Conservation (phyloP, 1,140 invertebrate genomes). For the Reticulitermes speratus region DNA sequence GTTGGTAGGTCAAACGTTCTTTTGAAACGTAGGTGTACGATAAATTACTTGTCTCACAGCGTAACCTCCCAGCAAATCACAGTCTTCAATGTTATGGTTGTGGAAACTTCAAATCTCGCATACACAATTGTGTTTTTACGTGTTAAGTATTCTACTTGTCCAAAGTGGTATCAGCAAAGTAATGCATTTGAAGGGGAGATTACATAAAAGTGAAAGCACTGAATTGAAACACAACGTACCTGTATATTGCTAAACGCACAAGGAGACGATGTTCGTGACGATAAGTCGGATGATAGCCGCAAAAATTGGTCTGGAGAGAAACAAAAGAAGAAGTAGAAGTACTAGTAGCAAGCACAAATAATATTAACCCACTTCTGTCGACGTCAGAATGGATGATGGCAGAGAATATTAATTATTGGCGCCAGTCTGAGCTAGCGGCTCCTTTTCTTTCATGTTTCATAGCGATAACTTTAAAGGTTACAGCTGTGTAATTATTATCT, state of each 20-base stretch:
- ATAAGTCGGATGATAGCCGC: not conserved
- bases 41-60: too few relatives aligned
- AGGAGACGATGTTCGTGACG: not conserved
- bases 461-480: not conserved
- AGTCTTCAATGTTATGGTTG: too few relatives aligned
- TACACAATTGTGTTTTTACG: too few relatives aligned
- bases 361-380: conserved; percentile 18
- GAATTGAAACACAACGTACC: too few relatives aligned
- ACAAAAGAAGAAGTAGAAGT: not conserved
- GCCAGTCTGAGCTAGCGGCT: not conserved
- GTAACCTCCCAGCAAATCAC: too few relatives aligned
- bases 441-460: not conserved
- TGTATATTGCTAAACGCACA: not conserved
- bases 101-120: too few relatives aligned
- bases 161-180: too few relatives aligned
- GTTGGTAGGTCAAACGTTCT: too few relatives aligned
- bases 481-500: not conserved
- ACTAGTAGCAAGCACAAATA: not conserved
- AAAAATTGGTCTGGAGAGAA: not conserved
- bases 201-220: too few relatives aligned
- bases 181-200: too few relatives aligned
- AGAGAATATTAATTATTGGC: conserved; percentile 13
- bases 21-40: too few relatives aligned
- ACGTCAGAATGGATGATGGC: not conserved
- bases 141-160: too few relatives aligned